Evolutionary conservation across 2,797 vertebrate genomes (phyloP).

Genomic region (Huso huso): DNA sequence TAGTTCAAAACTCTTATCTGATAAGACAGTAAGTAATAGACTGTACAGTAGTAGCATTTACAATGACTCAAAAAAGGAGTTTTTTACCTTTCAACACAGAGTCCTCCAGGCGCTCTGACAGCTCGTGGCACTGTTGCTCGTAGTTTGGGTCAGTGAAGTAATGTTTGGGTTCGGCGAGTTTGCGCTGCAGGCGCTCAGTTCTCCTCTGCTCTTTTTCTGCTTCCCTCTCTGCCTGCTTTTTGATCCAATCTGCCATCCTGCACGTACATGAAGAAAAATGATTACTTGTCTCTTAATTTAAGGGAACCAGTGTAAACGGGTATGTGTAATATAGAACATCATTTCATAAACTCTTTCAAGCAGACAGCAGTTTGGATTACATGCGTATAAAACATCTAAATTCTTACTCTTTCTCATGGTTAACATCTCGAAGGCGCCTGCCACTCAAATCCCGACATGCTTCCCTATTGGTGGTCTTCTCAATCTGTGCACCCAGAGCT

Average conservation of each 20-base stretch:
- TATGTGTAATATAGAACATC: too few relatives aligned
- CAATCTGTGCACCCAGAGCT: slow-evolving; percentile 91
- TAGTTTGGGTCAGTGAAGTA: slow-evolving; percentile 68
- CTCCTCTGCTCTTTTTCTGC: slow-evolving; percentile 83
- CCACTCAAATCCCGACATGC: slow-evolving; percentile 92
- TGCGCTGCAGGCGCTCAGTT: slow-evolving; percentile 76
- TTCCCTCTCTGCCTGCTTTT: slow-evolving; percentile 83
- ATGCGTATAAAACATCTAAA: background rate
- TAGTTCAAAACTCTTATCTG: too few relatives aligned
- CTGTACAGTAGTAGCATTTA: background rate
- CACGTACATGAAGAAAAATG: too few relatives aligned
- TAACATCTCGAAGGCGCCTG: slow-evolving; percentile 84
- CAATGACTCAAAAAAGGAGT: background rate
- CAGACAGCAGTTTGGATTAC: background rate
- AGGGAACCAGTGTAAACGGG: too few relatives aligned
- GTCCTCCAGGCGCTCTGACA: slow-evolving; percentile 85
- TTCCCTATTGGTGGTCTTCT: slow-evolving; percentile 94
- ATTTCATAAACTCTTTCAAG: too few relatives aligned
- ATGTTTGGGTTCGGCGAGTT: slow-evolving; percentile 75
- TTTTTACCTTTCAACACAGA: slow-evolving; percentile 79
- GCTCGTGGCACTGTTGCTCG: slow-evolving; percentile 79
- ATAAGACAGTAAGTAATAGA: too few relatives aligned
- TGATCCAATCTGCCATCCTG: slow-evolving; percentile 95
- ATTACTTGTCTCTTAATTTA: too few relatives aligned
- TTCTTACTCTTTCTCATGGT: slow-evolving; percentile 91